Conservation (phyloP, 1,140 invertebrate genomes). For the Psix sp. region DNA sequence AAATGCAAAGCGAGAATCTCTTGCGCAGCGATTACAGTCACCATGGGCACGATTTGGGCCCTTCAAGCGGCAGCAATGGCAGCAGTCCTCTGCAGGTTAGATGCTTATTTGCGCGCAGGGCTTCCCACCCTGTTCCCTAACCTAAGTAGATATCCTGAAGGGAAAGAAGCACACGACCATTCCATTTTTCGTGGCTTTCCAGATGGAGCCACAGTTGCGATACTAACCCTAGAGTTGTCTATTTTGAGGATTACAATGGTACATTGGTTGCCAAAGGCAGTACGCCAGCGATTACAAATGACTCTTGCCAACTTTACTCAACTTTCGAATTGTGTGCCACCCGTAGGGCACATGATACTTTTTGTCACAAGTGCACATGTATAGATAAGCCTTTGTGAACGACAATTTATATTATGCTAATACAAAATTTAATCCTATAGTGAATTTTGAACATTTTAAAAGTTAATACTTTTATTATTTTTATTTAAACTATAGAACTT, state of each 20-base stretch:
- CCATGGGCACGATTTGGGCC: constrained; percentile 78
- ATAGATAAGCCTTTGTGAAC: too few relatives aligned
- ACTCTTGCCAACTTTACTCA: too few relatives aligned
- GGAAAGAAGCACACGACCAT: constrained; percentile 65
- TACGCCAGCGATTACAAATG: too few relatives aligned
- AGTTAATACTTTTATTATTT: too few relatives aligned
- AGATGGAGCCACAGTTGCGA: constrained; percentile 22
- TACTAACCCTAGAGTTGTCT: constrained; percentile 13
- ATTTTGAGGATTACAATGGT: neutral
- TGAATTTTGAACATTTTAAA: too few relatives aligned
- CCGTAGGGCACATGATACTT: too few relatives aligned
- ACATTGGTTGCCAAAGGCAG: neutral
- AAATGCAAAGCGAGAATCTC: constrained; percentile 97
- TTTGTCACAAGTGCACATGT: too few relatives aligned
- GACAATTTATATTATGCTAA: too few relatives aligned
- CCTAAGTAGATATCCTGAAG: constrained; percentile 73
- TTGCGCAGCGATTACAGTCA: constrained; percentile 85
- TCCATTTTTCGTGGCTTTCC: constrained; percentile 10
- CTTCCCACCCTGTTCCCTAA: constrained; percentile 65
- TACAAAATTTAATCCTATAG: too few relatives aligned
- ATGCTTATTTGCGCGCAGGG: constrained; percentile 62
- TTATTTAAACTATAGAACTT: too few relatives aligned
- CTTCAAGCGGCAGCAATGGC: constrained; percentile 79
- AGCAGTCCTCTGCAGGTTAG: constrained; percentile 77
- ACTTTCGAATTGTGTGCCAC: too few relatives aligned